These are phyloP conservation scores for Corvus cornix DNA, from an alignment of 2,113 vertebrate genomes.

Conservation along the genomic window DNA sequence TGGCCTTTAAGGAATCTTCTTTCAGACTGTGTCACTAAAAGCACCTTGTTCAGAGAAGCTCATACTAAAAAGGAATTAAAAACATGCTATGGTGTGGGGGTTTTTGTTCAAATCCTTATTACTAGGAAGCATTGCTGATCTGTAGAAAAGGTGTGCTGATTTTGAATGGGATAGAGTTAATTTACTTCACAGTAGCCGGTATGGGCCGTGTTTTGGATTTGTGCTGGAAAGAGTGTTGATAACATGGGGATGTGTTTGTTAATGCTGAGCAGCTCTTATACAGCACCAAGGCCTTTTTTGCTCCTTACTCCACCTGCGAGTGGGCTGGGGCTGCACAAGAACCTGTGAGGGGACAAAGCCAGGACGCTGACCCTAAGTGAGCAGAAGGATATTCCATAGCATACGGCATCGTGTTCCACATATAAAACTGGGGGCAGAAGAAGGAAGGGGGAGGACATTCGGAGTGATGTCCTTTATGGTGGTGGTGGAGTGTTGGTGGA, in stretches of 20 bases:
- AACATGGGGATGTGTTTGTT: background rate
- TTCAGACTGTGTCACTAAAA: background rate
- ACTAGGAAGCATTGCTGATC: background rate
- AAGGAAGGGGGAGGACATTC: background rate
- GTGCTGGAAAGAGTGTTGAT: background rate
- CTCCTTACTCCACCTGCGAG: background rate
- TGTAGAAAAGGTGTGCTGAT: background rate
- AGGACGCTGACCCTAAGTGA: background rate
- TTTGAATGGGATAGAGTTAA: background rate
- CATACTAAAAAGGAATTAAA: background rate
- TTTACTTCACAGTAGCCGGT: background rate
- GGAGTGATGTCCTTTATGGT: background rate
- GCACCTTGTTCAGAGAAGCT: background rate
- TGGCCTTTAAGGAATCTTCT: background rate
- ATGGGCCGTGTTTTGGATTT: background rate
- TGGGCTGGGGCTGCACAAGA: background rate
- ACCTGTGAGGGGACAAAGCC: background rate
- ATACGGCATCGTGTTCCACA: background rate
- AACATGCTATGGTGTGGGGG: background rate
- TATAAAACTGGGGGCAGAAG: background rate
- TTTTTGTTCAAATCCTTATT: background rate
- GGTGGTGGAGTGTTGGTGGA: background rate
- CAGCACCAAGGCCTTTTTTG: background rate
- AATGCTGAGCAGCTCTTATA: background rate
- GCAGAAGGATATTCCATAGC: background rate